Percentiles rank a stretch among this genome's conserved stretches.
Conservation (phyloP, 2,888 invertebrate genomes). For the Ommatoiulus sabulosus region DNA sequence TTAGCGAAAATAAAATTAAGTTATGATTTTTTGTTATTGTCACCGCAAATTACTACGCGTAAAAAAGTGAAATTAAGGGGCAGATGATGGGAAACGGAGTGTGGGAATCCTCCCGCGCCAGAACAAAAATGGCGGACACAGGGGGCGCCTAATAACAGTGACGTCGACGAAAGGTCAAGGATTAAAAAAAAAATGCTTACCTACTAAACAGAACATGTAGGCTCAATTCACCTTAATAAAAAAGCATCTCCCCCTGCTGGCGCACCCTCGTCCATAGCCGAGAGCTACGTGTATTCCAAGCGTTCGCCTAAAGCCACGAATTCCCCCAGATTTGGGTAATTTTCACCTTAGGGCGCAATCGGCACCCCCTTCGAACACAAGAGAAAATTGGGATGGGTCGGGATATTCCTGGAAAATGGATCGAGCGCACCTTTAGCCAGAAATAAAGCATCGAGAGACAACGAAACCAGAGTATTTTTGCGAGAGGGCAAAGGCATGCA, state of each 20-base stretch:
- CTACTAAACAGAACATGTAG: neutral
- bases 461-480: neutral
- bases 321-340: neutral
- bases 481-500: too few species aligned
- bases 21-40: neutral
- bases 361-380: neutral
- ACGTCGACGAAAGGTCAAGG: neutral
- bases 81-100: neutral
- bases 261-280: neutral
- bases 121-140: neutral
- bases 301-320: neutral
- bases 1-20: neutral
- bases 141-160: slow-evolving; percentile 16
- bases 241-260: neutral
- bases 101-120: slow-evolving; percentile 34
- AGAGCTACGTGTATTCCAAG: neutral
- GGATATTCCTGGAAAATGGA: neutral
- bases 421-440: neutral
- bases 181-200: neutral
- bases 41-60: neutral
- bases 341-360: neutral
- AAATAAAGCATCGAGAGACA: neutral
- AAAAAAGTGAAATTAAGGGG: slow-evolving; percentile 22
- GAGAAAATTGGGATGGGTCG: neutral
- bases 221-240: too few species aligned